phyloP scores from a whole-genome alignment of 2,113 vertebrate genomes.

The Microcebus griseorufus region DNA sequence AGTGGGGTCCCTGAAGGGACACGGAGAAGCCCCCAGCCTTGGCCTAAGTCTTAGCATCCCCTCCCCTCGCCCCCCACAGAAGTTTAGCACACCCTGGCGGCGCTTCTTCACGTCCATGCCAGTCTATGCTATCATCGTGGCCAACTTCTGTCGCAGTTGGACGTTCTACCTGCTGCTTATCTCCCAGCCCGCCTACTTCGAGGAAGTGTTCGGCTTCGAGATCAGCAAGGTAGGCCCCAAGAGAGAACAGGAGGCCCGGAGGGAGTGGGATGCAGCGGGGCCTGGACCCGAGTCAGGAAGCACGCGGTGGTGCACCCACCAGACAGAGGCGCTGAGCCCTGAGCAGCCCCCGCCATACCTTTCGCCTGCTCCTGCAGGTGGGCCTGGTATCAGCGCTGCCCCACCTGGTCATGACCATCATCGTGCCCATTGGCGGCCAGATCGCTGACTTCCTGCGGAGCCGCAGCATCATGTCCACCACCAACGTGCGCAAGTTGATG shows the following conservation, averaged over 20 bases:
- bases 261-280: background rate
- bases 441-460: slow-evolving; percentile 90
- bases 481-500: slow-evolving; percentile 94
- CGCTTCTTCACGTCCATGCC: slow-evolving; percentile 96
- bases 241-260: background rate
- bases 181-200: slow-evolving; percentile 95
- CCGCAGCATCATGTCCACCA: slow-evolving; percentile 93
- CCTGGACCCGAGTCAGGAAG: background rate
- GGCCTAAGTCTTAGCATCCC: background rate
- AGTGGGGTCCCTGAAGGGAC: background rate
- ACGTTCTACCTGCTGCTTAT: slow-evolving; percentile 95
- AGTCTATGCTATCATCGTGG: slow-evolving; percentile 95
- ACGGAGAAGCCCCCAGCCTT: too few relatives aligned
- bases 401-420: slow-evolving; percentile 95
- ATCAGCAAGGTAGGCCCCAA: slow-evolving; percentile 91
- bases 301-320: background rate
- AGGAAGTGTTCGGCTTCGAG: slow-evolving; percentile 95
- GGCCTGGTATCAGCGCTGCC: slow-evolving; percentile 92
- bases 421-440: slow-evolving; percentile 94
- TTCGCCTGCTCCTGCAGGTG: slow-evolving; percentile 15
- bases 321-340: background rate
- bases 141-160: slow-evolving; percentile 96
- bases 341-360: background rate
- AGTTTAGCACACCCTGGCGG: slow-evolving; percentile 93
- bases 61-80: slow-evolving; percentile 79